Percentiles rank a stretch among this genome's conserved stretches.
Conservation (phyloP, 1,140 invertebrate species). For the Yoshiicerus persimilis region DNA sequence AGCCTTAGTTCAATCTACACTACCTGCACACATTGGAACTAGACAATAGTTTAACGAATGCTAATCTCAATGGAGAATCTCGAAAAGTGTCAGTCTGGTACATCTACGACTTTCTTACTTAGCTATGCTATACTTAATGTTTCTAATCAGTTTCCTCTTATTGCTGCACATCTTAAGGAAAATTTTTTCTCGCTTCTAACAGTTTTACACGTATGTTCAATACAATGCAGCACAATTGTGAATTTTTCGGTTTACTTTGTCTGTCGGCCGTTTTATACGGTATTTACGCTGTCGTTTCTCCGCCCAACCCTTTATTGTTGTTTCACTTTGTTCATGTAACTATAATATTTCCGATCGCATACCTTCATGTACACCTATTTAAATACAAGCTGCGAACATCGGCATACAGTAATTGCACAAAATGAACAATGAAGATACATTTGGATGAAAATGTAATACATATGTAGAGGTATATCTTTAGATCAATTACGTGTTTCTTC, state of each 20-base stretch:
- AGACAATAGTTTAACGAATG: not conserved
- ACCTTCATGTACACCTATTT: not conserved
- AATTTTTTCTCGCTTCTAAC: not conserved
- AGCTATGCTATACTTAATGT: not conserved
- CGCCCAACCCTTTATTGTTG: not conserved
- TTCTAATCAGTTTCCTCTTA: not conserved
- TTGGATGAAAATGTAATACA: too few species aligned
- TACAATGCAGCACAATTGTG: not conserved
- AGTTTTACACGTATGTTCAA: not conserved
- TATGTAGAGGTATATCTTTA: too few species aligned
- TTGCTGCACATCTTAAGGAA: not conserved
- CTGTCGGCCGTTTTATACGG: not conserved
- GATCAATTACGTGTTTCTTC: too few species aligned
- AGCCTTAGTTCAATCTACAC: not conserved
- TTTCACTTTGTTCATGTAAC: not conserved
- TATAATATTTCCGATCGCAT: not conserved
- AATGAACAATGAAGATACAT: too few species aligned
- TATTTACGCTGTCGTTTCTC: not conserved
- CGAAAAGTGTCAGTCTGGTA: not conserved
- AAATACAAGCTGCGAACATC: too few species aligned
- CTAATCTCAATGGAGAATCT: not conserved
- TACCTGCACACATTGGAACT: not conserved
- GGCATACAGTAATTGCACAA: too few species aligned
- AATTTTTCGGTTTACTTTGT: not conserved
- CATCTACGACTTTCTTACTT: not conserved